Conservation (phyloP, 2,113 vertebrate genomes). For the Elachura formosa region DNA sequence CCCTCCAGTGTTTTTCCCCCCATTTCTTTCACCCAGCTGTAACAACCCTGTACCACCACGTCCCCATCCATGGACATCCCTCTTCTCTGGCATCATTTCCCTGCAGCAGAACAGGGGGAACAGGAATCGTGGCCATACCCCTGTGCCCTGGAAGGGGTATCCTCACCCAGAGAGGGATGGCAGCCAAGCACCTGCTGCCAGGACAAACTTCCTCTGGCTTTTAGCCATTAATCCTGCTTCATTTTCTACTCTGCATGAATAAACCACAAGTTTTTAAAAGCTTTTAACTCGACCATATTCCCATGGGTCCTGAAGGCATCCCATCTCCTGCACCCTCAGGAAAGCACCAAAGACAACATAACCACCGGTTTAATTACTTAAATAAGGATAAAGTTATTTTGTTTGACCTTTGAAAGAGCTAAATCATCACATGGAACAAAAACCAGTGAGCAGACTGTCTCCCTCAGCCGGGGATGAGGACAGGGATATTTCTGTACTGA, state of each 20-base stretch:
- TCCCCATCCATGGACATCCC: fast-evolving
- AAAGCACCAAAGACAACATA: fast-evolving
- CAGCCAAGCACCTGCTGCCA: fast-evolving
- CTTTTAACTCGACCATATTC: background rate
- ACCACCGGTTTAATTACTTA: background rate
- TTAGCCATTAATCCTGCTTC: background rate
- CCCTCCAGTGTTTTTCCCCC: background rate
- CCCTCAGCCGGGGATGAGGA: background rate
- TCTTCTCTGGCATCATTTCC: background rate
- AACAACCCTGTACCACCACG: fast-evolving
- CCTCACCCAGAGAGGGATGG: background rate
- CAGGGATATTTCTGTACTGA: background rate
- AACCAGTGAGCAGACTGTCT: background rate
- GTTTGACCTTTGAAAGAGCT: background rate
- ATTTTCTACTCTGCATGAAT: background rate
- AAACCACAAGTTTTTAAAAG: background rate
- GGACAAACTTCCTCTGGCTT: background rate
- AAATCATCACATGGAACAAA: background rate
- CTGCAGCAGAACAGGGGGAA: background rate
- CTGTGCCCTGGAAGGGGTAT: background rate
- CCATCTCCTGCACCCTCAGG: background rate
- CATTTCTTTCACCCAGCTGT: background rate
- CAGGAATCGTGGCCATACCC: fast-evolving
- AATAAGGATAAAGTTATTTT: background rate
- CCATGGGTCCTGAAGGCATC: background rate